Percentiles rank a stretch among this genome's conserved stretches.
Evolutionary conservation across 2,113 vertebrate species (phyloP).

Genomic region (Vulpes ferrilata): DNA sequence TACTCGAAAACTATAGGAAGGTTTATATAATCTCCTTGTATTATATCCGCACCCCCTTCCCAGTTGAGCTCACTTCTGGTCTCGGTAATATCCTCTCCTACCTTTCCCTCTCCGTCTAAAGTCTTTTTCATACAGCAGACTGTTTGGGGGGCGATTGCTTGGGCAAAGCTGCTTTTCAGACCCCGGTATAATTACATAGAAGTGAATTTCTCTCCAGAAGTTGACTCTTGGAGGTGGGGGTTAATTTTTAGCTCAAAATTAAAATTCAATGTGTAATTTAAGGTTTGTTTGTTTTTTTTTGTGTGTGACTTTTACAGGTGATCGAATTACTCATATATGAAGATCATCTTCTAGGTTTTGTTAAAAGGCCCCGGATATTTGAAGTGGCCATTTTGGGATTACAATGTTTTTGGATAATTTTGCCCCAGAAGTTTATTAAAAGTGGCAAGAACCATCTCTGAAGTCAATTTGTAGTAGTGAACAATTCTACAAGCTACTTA

Average conservation of each 20-base stretch:
- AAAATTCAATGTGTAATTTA: constrained; percentile 59
- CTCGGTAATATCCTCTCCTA: background rate
- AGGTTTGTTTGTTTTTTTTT: background rate
- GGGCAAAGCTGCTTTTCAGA: background rate
- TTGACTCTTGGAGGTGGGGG: constrained; percentile 14
- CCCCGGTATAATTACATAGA: background rate
- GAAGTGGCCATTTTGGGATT: constrained; percentile 78
- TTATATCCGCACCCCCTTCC: background rate
- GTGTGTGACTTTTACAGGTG: constrained; percentile 78
- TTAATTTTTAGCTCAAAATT: constrained; percentile 52
- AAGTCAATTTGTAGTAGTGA: constrained; percentile 68
- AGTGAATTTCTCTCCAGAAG: background rate
- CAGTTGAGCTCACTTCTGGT: background rate
- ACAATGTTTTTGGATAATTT: constrained; percentile 62
- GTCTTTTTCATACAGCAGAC: background rate
- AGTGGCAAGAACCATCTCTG: constrained; percentile 52
- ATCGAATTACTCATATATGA: constrained; percentile 66
- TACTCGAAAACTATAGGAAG: background rate
- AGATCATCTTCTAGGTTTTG: constrained; percentile 80
- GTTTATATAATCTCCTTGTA: background rate
- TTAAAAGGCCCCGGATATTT: constrained; percentile 76
- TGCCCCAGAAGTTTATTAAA: constrained; percentile 73
- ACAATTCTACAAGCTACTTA: constrained; percentile 65
- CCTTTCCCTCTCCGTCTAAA: background rate
- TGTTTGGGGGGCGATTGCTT: background rate